Conservation (phyloP, 2,797 vertebrate species). For the Pogoniulus pusillus region DNA sequence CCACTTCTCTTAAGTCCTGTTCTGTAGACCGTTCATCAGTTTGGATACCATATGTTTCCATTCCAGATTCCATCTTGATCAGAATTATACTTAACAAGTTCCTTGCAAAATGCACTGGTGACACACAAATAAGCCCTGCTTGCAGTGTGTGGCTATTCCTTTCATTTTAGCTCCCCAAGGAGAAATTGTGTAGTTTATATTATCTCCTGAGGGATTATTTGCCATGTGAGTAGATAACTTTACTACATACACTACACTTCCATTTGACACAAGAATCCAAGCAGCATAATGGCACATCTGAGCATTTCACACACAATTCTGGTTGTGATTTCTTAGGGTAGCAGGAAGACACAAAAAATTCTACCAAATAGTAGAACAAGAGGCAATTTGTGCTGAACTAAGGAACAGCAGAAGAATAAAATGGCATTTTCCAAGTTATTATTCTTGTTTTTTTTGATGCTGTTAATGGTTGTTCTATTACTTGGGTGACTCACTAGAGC, state of each 20-base stretch:
- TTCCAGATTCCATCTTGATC: not conserved
- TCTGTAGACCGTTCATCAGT: no score
- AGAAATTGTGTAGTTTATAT: conserved; percentile 31
- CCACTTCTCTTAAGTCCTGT: no score
- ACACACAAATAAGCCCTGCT: not conserved
- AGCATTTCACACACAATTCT: conserved; percentile 4
- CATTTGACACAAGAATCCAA: conserved; percentile 19
- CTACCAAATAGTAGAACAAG: not conserved
- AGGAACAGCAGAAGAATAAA: not conserved
- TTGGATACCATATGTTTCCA: not conserved
- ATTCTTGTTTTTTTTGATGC: not conserved
- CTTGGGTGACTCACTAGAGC: conserved; percentile 28
- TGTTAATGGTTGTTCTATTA: conserved; percentile 36
- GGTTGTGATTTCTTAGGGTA: not conserved
- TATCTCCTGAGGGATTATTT: conserved; percentile 46
- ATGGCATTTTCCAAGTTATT: not conserved
- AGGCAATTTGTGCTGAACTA: not conserved
- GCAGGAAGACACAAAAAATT: not conserved
- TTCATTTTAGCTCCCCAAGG: conserved; percentile 2
- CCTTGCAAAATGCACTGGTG: conserved; percentile 2
- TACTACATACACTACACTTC: not conserved
- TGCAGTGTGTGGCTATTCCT: not conserved
- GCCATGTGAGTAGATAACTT: conserved; percentile 46
- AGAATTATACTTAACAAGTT: not conserved
- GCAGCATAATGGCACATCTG: not conserved